Evolutionary conservation across 2,888 invertebrate species (phyloP).

Genomic region (Sycophila texana): DNA sequence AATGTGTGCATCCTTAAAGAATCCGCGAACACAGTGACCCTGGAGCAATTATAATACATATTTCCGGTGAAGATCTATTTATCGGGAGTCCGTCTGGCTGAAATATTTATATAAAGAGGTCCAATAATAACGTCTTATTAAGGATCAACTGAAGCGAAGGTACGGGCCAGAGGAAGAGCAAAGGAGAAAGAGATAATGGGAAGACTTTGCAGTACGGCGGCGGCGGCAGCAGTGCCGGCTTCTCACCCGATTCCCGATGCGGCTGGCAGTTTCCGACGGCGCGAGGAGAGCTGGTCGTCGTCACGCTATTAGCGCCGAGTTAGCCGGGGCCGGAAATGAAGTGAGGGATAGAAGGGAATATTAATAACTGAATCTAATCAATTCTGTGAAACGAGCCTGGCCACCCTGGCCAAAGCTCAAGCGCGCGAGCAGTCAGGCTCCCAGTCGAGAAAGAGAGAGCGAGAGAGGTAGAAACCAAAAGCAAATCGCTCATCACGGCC

Average conservation of each 20-base stretch:
- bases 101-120: slow-evolving; percentile 40
- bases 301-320: slow-evolving; percentile 73
- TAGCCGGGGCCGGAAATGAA: slow-evolving; percentile 74
- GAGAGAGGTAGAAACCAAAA: slow-evolving; percentile 24
- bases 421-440: slow-evolving; percentile 31
- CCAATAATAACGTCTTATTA: slow-evolving; percentile 41
- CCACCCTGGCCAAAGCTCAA: slow-evolving; percentile 65
- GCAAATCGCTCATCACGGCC: slow-evolving; percentile 60
- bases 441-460: slow-evolving; percentile 2
- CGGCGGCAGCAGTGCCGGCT: slow-evolving; percentile 40
- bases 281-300: slow-evolving; percentile 68
- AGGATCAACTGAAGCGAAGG: slow-evolving; percentile 24
- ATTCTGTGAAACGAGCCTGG: slow-evolving; percentile 69
- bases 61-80: slow-evolving; percentile 23
- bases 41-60: slow-evolving; percentile 14
- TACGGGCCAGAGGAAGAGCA: neutral
- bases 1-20: neutral
- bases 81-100: neutral
- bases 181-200: slow-evolving; percentile 44
- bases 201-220: slow-evolving; percentile 7
- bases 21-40: slow-evolving; percentile 7
- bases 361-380: slow-evolving; percentile 75
- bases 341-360: slow-evolving; percentile 73
- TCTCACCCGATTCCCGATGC: slow-evolving; percentile 53
- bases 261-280: slow-evolving; percentile 58